A percentile compares a stretch with the other conserved stretches of the same genome.
phyloP scores from a whole-genome alignment of 2,113 vertebrate species.

The Antigone vipio region DNA sequence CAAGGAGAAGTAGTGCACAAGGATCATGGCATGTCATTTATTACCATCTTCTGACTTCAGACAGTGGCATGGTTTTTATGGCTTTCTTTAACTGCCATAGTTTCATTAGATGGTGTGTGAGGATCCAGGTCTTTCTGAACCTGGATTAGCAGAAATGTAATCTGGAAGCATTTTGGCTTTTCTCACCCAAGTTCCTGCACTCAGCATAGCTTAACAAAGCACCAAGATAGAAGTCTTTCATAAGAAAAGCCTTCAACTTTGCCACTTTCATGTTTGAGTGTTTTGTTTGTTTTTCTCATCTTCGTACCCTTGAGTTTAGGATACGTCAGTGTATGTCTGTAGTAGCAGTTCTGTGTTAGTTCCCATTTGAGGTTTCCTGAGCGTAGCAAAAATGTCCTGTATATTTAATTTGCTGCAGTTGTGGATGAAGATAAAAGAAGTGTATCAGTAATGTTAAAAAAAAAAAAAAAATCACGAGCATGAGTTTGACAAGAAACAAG shows the following conservation, averaged over 20 bases:
- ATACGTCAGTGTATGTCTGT: not conserved
- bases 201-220: not conserved
- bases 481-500: not conserved
- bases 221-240: not conserved
- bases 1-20: not conserved
- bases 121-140: not conserved
- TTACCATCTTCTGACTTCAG: not conserved
- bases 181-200: not conserved
- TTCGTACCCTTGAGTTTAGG: not conserved
- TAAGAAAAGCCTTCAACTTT: not conserved
- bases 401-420: not conserved
- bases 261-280: accelerated
- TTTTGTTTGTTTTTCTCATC: not conserved
- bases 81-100: not conserved
- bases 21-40: no score
- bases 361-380: not conserved
- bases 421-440: not conserved
- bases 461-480: not conserved
- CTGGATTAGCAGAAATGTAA: not conserved
- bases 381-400: not conserved
- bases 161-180: not conserved
- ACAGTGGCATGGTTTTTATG: not conserved
- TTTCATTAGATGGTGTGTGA: not conserved
- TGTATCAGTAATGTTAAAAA: not conserved
- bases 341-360: not conserved